Evolutionary conservation across 2,888 invertebrate species (phyloP), one percentile per base, ranked within the genome.

Genomic region (Metalampra italica): DNA sequence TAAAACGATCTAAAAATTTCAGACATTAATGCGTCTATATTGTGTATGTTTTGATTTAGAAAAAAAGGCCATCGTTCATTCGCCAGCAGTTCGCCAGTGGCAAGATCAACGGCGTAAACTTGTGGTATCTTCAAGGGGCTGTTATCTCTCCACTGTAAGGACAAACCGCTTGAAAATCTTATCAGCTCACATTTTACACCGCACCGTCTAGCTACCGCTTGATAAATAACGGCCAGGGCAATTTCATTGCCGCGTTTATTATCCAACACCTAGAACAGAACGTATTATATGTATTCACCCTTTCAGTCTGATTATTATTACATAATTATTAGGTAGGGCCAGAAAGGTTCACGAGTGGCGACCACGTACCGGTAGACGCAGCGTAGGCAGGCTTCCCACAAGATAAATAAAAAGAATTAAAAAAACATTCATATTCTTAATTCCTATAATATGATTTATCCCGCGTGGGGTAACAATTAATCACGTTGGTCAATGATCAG

Each of bases 141-240:
- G 9, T 54, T 59, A 43, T 73, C 68, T 34, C 64, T 64, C 78
- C 80, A 81, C 52, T 82, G 72, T n/a, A 87, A 41, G 50, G 78
- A 82, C 49, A 84, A 52, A 57, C 86, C 85, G 52, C 79, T 75
- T 0, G 79, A 73, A 50, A 84, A 83, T 1, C 72, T 71, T 0
- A 81, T 64, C 32, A 88, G 54, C 15, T 78, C 68, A 50, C 79
- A 78, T 5, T 57, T 49, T 0, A 82, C 66, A 8, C 78, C 82
- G 47, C 78, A 78, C n/a, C 62, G 62, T 37, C 61, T 64, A 1
- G 84, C 82, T 1, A 85, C 65, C 0, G 78, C 73, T 47, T 80
- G 71, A 54, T 75, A 86, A 32, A 84, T 65, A 1, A 72, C 65
- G 5, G 72, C 76, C 1, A 77, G 56, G 0, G 66, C 66, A 1